Conservation (phyloP, 2,113 vertebrate genomes). For the Dasyurus viverrinus region DNA sequence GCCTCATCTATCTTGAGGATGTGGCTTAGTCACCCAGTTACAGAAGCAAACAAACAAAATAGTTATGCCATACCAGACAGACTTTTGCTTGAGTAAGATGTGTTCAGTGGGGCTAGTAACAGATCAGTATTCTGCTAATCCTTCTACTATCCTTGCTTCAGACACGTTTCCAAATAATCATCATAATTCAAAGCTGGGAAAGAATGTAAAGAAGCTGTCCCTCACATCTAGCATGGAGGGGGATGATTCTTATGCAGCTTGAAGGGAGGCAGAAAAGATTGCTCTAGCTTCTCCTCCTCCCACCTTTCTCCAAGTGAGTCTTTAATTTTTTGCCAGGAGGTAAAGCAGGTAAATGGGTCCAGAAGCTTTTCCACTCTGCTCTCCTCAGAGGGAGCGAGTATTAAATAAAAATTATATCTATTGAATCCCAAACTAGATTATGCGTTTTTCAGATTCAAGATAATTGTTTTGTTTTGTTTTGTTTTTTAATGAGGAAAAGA, state of each 20-base stretch:
- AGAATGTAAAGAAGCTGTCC: background rate
- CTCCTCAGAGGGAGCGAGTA: background rate
- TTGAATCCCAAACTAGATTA: background rate
- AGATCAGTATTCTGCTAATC: background rate
- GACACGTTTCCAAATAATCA: background rate
- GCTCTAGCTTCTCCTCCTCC: background rate
- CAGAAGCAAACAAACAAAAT: background rate
- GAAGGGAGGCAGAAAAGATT: background rate
- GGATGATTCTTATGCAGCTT: background rate
- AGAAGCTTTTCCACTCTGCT: background rate
- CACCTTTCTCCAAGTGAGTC: background rate
- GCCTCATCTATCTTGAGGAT: background rate
- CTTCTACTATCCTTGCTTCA: background rate
- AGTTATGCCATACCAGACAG: background rate
- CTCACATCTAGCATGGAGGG: background rate
- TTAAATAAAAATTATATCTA: background rate
- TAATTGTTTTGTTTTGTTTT: background rate
- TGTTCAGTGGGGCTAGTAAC: background rate
- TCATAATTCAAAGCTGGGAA: background rate
- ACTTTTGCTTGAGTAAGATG: background rate
- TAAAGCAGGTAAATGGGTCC: background rate
- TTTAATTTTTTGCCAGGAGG: background rate
- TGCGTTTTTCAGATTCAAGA: background rate
- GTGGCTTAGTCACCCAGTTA: background rate
- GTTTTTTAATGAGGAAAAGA: background rate